These are phyloP conservation scores for Potamarius usumacintae DNA, from an alignment of 2,113 vertebrate species.

Conservation along the genomic window DNA sequence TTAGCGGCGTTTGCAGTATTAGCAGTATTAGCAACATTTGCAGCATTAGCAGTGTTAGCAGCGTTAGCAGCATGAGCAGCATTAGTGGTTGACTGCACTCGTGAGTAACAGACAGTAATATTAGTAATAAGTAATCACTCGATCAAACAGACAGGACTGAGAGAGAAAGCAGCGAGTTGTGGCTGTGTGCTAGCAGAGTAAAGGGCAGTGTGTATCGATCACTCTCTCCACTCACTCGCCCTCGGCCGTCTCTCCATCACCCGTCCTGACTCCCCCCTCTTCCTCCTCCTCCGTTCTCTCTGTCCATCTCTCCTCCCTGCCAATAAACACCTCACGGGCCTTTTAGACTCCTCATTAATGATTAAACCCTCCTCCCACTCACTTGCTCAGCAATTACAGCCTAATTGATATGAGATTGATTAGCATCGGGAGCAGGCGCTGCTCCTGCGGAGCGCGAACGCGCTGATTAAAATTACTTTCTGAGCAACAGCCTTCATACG, in stretches of 20 bases:
- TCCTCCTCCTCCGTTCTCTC: conserved; percentile 14
- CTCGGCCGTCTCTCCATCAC: conserved; percentile 63
- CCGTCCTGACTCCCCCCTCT: background rate
- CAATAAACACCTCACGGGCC: conserved; percentile 74
- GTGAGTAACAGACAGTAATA: background rate
- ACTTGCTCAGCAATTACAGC: conserved; percentile 83
- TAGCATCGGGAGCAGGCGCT: conserved; percentile 66
- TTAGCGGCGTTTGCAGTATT: no score
- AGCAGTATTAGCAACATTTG: background rate
- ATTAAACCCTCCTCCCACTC: conserved; percentile 74
- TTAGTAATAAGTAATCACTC: background rate
- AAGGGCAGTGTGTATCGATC: conserved; percentile 60
- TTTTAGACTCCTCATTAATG: conserved; percentile 85
- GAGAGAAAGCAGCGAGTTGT: conserved; percentile 33
- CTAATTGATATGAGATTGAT: conserved; percentile 87
- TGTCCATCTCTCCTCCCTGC: conserved; percentile 74
- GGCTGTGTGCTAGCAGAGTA: conserved; percentile 56
- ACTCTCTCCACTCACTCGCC: conserved; percentile 47
- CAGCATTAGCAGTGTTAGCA: background rate
- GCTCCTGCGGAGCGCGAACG: background rate
- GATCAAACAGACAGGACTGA: background rate
- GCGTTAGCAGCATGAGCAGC: background rate
- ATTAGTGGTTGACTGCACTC: background rate
- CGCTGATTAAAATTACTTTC: conserved; percentile 49
- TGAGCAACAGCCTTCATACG: background rate